Conservation (phyloP, 2,888 invertebrate species). For the Syritta pipiens region DNA sequence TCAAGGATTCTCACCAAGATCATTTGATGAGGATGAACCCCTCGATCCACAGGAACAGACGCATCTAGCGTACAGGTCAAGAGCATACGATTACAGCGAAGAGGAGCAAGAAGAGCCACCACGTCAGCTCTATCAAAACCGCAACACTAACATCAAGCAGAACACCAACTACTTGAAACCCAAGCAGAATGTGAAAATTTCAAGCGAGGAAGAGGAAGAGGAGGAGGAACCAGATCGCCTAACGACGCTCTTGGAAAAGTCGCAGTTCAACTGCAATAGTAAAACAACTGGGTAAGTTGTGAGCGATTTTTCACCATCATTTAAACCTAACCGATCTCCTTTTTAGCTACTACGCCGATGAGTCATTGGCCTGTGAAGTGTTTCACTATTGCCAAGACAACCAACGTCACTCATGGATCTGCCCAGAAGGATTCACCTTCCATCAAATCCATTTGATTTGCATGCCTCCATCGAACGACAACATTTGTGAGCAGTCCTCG, state of each 20-base stretch:
- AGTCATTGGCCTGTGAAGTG: conserved; percentile 92
- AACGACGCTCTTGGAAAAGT: conserved; percentile 87
- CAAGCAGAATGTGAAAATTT: conserved; percentile 70
- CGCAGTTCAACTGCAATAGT: conserved; percentile 89
- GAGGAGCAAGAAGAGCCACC: conserved; percentile 78
- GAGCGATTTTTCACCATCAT: not conserved
- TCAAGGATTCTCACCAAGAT: conserved; percentile 76
- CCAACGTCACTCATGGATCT: conserved; percentile 94
- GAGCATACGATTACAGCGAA: conserved; percentile 77
- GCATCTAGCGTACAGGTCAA: conserved; percentile 76
- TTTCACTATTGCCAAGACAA: conserved; percentile 96
- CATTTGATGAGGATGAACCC: conserved; percentile 75
- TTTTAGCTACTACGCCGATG: conserved; percentile 90
- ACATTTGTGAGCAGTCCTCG: conserved; percentile 92
- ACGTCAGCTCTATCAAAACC: conserved; percentile 75
- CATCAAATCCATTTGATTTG: conserved; percentile 93
- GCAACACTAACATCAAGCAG: conserved; percentile 74
- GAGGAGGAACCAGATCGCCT: conserved; percentile 93
- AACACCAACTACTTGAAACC: conserved; percentile 74
- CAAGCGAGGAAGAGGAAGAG: conserved; percentile 84
- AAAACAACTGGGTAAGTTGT: conserved; percentile 85
- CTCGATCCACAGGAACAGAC: conserved; percentile 79
- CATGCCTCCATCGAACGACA: conserved; percentile 94
- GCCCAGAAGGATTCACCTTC: conserved; percentile 89
- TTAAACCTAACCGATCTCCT: not conserved